Percentiles rank a stretch among this genome's conserved stretches.
phyloP scores from a whole-genome alignment of 2,888 invertebrate genomes.

The Polyommatus icarus region DNA sequence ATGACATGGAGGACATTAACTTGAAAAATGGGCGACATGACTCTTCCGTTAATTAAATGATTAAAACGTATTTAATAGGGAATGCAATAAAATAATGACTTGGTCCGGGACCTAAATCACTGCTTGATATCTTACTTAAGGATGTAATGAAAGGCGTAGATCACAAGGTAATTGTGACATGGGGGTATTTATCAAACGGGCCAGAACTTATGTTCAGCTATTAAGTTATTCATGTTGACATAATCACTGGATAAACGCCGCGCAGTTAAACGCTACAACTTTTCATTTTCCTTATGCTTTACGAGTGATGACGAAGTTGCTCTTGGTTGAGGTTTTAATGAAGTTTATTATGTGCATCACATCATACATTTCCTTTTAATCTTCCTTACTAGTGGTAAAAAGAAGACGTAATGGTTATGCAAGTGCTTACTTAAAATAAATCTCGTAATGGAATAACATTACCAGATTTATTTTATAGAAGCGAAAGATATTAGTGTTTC shows the following conservation, averaged over 20 bases:
- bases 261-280: conserved; percentile 64
- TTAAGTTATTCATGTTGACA: conserved; percentile 76
- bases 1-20: conserved; percentile 7
- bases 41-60: conserved; percentile 10
- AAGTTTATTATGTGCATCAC: neutral
- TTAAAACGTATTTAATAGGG: conserved; percentile 56
- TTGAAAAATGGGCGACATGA: neutral
- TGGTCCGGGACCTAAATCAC: conserved; percentile 66
- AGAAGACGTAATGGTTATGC: neutral
- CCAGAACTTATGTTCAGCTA: conserved; percentile 70
- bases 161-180: conserved; percentile 76
- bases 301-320: neutral
- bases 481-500: conserved; percentile 3
- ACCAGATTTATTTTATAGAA: neutral
- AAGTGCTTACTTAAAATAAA: neutral
- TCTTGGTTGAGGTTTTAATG: neutral
- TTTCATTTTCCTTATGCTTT: conserved; percentile 48
- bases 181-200: conserved; percentile 71
- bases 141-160: conserved; percentile 75
- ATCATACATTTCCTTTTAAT: neutral
- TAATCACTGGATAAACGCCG: conserved; percentile 67
- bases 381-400: neutral
- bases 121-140: conserved; percentile 74
- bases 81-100: conserved; percentile 76
- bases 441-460: neutral